Base-by-base conservation (phyloP, 2,888 invertebrate species). In the Gasteruption jaculator region DNA sequence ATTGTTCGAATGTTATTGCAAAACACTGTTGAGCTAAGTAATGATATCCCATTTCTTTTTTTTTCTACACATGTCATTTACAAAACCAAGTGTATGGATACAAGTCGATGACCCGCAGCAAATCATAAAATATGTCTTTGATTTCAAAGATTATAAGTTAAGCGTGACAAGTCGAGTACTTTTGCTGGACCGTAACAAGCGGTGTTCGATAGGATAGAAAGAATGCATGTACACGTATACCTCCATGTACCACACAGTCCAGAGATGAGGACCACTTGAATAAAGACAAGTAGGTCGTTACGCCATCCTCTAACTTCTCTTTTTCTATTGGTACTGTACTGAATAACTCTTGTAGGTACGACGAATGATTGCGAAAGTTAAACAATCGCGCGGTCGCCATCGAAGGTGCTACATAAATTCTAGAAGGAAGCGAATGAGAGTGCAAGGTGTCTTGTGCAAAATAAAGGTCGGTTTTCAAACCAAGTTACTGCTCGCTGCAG, bases 311-410 rank as follows among this genome's bases (percentile, higher is more conserved):
- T 39, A 41, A 43, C 45, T 52, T 56, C 52, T 50, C 53, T 51
- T n/a, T n/a, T n/a, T n/a, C 49, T 56, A 58, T 56, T 51, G 52
- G 54, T 54, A 55, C 53, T 46, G 47, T 46, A 54, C 54, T 54
- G 57, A 57, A 58, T 58, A 55, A 54, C 58, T 61, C 60, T 54
- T 60, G 53, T 53, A 53, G 59, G 58, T 49, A 43, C 48, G 27
- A 25, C n/a, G 20, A n/a, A n/a, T 39, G 46, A 48, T 64, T 61
- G 63, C 60, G 60, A 67, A 67, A 67, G 56, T 50, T 59, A 60
- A 63, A 64, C 65, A 62, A 63, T 63, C 57, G 58, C 38, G 49
- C 50, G 46, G 26, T 47, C 32, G 26, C 14, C 31, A 20, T 33
- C n/a, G 2, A 3, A 21, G 29, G 11, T 30, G 22, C 10, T 24